Conservation (phyloP, 2,797 vertebrate species). For the Acomys russatus region DNA sequence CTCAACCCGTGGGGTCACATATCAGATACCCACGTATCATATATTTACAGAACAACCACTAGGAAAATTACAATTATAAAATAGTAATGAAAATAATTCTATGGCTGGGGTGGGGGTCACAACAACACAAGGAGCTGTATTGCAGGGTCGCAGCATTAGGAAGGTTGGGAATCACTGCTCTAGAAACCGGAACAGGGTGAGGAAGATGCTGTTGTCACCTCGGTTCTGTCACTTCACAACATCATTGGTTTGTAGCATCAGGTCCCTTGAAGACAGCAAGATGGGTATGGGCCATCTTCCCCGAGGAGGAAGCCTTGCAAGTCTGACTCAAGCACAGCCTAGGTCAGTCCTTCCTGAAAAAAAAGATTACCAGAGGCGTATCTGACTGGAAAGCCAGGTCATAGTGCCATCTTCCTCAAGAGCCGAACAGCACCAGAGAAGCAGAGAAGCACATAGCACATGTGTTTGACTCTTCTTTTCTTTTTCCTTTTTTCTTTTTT, state of each 20-base stretch:
- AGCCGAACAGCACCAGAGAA: neutral
- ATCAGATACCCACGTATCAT: neutral
- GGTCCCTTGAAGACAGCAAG: neutral
- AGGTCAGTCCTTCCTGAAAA: neutral
- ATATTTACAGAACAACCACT: neutral
- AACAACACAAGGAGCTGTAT: neutral
- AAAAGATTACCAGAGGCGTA: neutral
- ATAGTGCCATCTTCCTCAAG: neutral
- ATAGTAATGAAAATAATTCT: neutral
- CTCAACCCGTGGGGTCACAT: neutral
- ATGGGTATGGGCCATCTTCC: neutral
- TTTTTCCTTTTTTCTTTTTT: too few relatives aligned
- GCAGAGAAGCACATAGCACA: neutral
- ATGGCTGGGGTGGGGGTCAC: neutral
- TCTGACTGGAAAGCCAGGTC: neutral
- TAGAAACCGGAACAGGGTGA: neutral
- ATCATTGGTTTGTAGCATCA: neutral
- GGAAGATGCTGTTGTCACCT: too few relatives aligned
- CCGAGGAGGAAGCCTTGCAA: neutral
- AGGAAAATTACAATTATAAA: neutral
- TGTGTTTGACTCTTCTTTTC: neutral
- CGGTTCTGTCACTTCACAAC: rapidly evolving
- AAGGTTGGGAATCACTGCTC: neutral
- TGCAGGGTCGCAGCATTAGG: neutral
- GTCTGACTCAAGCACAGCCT: neutral